Conservation (phyloP, 2,797 vertebrate genomes). For the Euphonia xanthogaster region DNA sequence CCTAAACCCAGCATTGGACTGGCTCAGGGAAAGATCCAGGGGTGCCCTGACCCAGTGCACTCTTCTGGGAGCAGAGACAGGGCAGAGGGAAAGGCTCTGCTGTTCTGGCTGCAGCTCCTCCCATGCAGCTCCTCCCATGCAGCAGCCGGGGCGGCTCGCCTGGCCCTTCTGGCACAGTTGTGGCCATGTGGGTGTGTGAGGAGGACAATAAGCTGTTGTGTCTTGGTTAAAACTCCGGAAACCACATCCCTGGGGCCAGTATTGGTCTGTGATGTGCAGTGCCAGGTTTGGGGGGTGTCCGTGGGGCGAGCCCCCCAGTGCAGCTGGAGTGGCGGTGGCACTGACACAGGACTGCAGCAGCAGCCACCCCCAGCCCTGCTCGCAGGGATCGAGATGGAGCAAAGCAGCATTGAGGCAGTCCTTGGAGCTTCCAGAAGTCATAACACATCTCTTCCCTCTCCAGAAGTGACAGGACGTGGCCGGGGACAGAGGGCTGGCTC, state of each 20-base stretch:
- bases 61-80: background rate
- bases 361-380: background rate
- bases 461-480: background rate
- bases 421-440: background rate
- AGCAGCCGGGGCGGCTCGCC: accelerated
- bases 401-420: background rate
- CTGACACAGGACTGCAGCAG: accelerated
- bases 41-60: accelerated
- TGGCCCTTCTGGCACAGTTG: background rate
- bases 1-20: background rate
- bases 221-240: background rate
- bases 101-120: background rate
- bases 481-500: background rate
- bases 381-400: background rate
- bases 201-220: slow-evolving; percentile 6
- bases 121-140: accelerated
- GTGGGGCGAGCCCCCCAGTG: accelerated
- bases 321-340: too few species aligned
- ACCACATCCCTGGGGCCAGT: background rate
- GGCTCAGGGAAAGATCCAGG: background rate
- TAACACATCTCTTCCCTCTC: background rate
- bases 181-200: background rate
- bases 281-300: background rate
- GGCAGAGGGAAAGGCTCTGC: background rate
- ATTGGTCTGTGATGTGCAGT: background rate